Conservation (phyloP, 2,797 vertebrate species). For the Enteromius viviparus region DNA sequence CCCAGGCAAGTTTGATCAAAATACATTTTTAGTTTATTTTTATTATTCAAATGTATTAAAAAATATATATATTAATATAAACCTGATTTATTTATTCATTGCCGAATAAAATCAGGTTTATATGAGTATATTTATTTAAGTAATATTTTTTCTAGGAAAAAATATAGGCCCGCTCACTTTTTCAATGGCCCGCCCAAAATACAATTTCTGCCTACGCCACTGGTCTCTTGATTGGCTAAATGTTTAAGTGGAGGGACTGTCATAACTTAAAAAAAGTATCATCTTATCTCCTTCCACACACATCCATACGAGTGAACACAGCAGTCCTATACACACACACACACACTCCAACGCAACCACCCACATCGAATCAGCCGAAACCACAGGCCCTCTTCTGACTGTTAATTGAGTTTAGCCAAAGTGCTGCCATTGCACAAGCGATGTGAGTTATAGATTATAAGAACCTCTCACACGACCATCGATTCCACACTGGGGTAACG, state of each 20-base stretch:
- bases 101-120: no score
- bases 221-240: background rate
- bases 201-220: no score
- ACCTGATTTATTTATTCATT: no score
- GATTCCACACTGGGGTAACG: conserved; percentile 51
- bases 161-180: no score
- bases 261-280: conserved; percentile 5
- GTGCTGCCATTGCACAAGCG: conserved; percentile 64
- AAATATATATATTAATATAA: no score
- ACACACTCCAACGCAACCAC: conserved; percentile 36
- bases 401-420: conserved; percentile 62
- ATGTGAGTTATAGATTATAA: conserved; percentile 65
- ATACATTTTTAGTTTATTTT: no score
- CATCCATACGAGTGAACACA: background rate
- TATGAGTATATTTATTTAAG: no score
- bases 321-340: background rate
- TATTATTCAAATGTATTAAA: no score
- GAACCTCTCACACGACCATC: conserved; percentile 53
- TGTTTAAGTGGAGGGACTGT: background rate
- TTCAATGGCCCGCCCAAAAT: no score
- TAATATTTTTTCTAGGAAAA: no score
- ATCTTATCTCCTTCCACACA: conserved; percentile 19
- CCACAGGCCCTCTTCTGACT: conserved; percentile 48
- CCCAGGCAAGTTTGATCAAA: no score
- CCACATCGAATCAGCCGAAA: conserved; percentile 56